These are phyloP conservation scores for Falco peregrinus DNA, from an alignment of 2,797 vertebrate genomes.

Conservation along the genomic window DNA sequence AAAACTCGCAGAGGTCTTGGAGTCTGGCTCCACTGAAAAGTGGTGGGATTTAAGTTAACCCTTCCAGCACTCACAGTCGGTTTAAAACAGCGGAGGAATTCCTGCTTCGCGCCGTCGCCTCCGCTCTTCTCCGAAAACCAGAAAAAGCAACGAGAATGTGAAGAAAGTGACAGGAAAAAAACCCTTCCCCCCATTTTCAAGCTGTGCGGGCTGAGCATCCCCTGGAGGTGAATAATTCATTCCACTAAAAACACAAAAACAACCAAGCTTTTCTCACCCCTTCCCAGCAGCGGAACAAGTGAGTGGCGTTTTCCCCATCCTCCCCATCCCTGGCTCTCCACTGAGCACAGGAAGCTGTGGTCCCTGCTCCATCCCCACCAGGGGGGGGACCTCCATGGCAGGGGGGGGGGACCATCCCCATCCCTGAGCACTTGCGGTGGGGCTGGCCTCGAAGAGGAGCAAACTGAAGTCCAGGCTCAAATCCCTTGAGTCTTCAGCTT, in stretches of 20 bases:
- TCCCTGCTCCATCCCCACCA: rapidly evolving
- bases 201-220: rapidly evolving
- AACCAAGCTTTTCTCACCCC: neutral
- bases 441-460: rapidly evolving
- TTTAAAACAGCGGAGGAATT: neutral
- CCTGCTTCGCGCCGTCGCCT: rapidly evolving
- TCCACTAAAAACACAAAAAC: neutral
- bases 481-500: neutral
- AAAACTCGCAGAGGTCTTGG: neutral
- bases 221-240: neutral
- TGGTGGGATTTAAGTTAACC: rapidly evolving
- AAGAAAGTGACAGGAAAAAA: neutral
- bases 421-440: rapidly evolving
- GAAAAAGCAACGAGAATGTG: rapidly evolving
- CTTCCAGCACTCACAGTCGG: neutral
- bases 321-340: neutral
- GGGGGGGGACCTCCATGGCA: too few species aligned
- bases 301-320: rapidly evolving
- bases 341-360: rapidly evolving
- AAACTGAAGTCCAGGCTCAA: too few species aligned
- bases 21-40: neutral
- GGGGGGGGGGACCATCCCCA: rapidly evolving
- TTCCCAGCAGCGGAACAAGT: neutral
- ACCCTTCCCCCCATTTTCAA: neutral
- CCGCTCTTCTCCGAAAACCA: neutral